These are phyloP conservation scores for Ornithoptera priamus DNA, from an alignment of 2,888 invertebrate species.

Conservation along the genomic window DNA sequence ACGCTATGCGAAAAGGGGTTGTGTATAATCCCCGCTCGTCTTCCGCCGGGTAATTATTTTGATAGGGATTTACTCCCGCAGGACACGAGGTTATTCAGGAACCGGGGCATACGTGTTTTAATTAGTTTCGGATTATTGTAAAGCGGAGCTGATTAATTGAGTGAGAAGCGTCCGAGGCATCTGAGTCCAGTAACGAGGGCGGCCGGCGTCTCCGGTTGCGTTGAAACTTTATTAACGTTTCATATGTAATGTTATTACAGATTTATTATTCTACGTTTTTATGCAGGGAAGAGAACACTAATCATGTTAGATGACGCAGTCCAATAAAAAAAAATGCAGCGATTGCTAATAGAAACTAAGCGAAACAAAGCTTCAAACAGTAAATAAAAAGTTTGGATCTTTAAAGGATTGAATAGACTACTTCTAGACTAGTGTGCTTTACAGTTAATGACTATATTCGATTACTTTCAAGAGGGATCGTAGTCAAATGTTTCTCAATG, in stretches of 20 bases:
- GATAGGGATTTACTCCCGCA: conserved; percentile 50
- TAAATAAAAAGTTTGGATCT: no score
- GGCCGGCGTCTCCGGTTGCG: neutral
- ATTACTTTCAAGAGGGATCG: no score
- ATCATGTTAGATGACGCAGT: no score
- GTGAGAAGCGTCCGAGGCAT: conserved; percentile 35
- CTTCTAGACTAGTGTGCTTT: no score
- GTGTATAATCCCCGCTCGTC: conserved; percentile 47
- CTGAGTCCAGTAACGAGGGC: conserved; percentile 25
- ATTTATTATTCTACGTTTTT: no score
- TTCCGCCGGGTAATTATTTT: conserved; percentile 59
- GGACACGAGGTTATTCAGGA: conserved; percentile 38
- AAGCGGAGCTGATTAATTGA: conserved; percentile 53
- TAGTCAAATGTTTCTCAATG: no score
- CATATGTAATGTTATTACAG: neutral
- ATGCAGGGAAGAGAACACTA: no score
- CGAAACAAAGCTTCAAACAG: no score
- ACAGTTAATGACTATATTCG: no score
- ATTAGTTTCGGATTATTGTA: conserved; percentile 65
- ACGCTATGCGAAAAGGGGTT: conserved; percentile 47
- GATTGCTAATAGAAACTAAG: no score
- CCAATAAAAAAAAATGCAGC: no score
- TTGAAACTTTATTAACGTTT: conserved; percentile 6
- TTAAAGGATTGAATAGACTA: no score
- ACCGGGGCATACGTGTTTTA: conserved; percentile 55